phyloP scores from a whole-genome alignment of 2,113 vertebrate genomes.

The Colinus virginianus region DNA sequence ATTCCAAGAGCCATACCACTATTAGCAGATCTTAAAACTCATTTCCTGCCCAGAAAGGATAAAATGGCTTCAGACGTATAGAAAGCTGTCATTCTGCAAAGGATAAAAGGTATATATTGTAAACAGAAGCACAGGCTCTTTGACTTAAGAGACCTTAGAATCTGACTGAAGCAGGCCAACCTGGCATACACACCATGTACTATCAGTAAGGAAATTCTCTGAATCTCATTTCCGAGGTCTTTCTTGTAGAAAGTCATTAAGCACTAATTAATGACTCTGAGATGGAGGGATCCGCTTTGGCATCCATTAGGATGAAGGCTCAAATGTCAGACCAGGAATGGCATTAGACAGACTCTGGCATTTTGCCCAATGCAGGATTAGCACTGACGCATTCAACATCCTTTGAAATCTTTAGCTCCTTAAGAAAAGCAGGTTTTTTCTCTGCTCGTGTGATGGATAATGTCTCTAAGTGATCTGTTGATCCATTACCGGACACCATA shows the following conservation, averaged over 20 bases:
- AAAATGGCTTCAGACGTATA: neutral
- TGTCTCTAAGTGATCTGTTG: neutral
- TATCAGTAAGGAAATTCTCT: constrained; percentile 61
- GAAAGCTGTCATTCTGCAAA: neutral
- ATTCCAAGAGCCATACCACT: neutral
- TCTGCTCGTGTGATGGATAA: neutral
- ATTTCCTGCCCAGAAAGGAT: neutral
- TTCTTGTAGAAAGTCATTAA: constrained; percentile 63
- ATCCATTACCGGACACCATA: neutral
- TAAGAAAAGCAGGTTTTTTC: constrained; percentile 47
- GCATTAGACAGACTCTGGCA: constrained; percentile 54
- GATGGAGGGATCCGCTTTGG: constrained; percentile 38
- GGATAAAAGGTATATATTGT: neutral
- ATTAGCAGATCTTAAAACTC: neutral
- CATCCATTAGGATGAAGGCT: constrained; percentile 57
- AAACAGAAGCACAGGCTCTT: neutral
- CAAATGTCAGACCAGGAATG: constrained; percentile 45
- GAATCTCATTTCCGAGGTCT: constrained; percentile 58
- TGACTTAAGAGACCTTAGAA: neutral
- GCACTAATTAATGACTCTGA: constrained; percentile 66
- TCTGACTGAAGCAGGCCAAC: neutral
- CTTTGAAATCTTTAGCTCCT: constrained; percentile 20
- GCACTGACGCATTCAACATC: neutral
- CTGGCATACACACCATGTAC: neutral
- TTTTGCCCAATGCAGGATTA: constrained; percentile 21